Evolutionary conservation across 53 echinoderm and acorn worm genomes (phyloP).

Genomic region (Arbacia lixula): DNA sequence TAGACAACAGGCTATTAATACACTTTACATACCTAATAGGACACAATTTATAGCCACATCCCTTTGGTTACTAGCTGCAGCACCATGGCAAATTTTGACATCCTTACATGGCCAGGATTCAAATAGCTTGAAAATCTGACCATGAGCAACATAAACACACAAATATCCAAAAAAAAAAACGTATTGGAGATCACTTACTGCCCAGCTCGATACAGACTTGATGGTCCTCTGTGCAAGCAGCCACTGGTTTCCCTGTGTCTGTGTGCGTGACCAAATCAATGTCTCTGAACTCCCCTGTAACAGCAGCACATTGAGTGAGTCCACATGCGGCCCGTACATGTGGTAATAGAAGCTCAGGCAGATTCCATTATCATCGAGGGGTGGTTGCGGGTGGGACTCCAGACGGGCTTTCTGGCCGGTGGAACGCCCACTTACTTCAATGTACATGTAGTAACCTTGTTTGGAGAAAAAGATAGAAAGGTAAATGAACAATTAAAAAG

Average conservation of each 20-base stretch:
- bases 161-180: too few relatives aligned
- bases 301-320: slow-evolving; percentile 68
- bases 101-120: too few relatives aligned
- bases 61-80: too few relatives aligned
- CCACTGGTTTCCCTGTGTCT: slow-evolving; percentile 90
- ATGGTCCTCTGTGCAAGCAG: slow-evolving; percentile 56
- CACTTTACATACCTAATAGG: too few relatives aligned
- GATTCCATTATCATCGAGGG: slow-evolving; percentile 44
- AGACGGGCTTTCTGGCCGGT: slow-evolving; percentile 61
- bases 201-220: slow-evolving; percentile 25
- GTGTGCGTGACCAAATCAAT: slow-evolving; percentile 70
- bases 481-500: too few relatives aligned
- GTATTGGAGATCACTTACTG: background rate
- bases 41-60: too few relatives aligned
- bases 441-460: slow-evolving; percentile 81
- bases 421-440: slow-evolving; percentile 55
- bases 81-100: too few relatives aligned
- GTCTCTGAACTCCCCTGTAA: slow-evolving; percentile 62
- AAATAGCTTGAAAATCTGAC: too few relatives aligned
- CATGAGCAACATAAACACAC: too few relatives aligned
- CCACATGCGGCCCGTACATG: slow-evolving; percentile 83
- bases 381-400: slow-evolving; percentile 67
- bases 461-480: too few relatives aligned
- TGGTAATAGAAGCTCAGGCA: slow-evolving; percentile 94
- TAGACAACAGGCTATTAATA: too few relatives aligned